These are phyloP conservation scores for Lamprologus tigripictilis DNA, from an alignment of 2,113 vertebrate genomes.

Conservation along the genomic window DNA sequence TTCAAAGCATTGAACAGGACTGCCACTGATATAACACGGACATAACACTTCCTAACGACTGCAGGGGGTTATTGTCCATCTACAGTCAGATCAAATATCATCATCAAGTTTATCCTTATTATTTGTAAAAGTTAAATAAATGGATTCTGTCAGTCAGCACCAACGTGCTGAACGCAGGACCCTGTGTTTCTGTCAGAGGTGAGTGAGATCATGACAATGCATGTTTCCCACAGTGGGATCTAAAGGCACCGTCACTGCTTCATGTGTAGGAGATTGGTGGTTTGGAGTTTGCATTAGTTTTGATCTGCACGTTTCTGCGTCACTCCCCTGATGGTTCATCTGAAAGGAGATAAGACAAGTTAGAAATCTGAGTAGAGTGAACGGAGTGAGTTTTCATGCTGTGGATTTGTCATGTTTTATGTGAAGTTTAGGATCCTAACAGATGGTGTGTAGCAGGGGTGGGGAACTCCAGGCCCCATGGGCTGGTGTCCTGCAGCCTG, in stretches of 20 bases:
- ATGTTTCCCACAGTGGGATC: neutral
- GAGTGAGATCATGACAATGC: neutral
- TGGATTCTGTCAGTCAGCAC: neutral
- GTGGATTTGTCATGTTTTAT: neutral
- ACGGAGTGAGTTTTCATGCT: neutral
- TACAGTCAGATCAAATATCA: neutral
- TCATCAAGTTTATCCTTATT: neutral
- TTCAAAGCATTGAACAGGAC: neutral
- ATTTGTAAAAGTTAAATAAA: neutral
- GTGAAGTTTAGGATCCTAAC: neutral
- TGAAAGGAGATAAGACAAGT: neutral
- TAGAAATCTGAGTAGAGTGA: neutral
- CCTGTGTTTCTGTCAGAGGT: neutral
- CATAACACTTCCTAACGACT: neutral
- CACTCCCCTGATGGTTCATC: neutral
- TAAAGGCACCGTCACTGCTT: neutral
- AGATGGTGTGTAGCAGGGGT: neutral
- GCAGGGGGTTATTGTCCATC: neutral
- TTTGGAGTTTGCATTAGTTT: neutral
- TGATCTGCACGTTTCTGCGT: neutral
- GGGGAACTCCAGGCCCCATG: neutral
- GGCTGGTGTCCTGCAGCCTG: neutral
- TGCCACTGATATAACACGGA: neutral
- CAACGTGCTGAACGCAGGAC: neutral
- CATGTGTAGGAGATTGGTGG: neutral